Conservation (phyloP, 2,797 vertebrate species). For the Holocentrus rufus region DNA sequence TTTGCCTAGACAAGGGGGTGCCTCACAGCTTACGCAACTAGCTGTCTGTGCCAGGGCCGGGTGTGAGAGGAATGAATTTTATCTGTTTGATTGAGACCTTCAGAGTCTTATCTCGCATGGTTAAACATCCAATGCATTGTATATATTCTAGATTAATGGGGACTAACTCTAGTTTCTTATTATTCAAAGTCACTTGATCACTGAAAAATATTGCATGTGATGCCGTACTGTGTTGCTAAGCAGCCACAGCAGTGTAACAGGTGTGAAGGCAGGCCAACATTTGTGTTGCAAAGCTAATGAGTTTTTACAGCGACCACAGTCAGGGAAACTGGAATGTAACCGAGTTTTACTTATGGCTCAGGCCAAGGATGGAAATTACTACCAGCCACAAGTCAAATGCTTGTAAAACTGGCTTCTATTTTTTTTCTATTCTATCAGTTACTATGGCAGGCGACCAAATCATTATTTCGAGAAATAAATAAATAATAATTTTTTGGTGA, state of each 20-base stretch:
- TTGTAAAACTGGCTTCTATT: not conserved
- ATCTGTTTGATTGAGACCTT: slow-evolving; percentile 37
- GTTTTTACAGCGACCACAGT: not conserved
- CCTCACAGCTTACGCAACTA: slow-evolving; percentile 22
- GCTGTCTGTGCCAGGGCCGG: slow-evolving; percentile 13
- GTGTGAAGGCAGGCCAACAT: not conserved
- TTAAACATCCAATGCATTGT: slow-evolving; percentile 41
- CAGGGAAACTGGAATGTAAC: not conserved
- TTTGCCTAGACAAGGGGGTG: slow-evolving; percentile 40
- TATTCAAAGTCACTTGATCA: not conserved
- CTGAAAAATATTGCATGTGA: not conserved
- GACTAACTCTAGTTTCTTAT: not conserved
- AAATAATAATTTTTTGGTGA: not conserved
- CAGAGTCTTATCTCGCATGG: slow-evolving; percentile 24
- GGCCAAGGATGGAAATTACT: not conserved
- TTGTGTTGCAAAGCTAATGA: not conserved
- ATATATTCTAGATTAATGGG: not conserved
- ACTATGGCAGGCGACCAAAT: not conserved
- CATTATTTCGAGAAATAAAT: not conserved
- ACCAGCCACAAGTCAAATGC: not conserved
- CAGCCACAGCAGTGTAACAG: not conserved
- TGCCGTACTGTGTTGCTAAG: not conserved
- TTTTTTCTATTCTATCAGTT: not conserved
- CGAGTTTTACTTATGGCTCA: not conserved
- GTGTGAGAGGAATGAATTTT: slow-evolving; percentile 4